Conservation (phyloP, 2,888 invertebrate genomes). For the Chironomus riparius region DNA sequence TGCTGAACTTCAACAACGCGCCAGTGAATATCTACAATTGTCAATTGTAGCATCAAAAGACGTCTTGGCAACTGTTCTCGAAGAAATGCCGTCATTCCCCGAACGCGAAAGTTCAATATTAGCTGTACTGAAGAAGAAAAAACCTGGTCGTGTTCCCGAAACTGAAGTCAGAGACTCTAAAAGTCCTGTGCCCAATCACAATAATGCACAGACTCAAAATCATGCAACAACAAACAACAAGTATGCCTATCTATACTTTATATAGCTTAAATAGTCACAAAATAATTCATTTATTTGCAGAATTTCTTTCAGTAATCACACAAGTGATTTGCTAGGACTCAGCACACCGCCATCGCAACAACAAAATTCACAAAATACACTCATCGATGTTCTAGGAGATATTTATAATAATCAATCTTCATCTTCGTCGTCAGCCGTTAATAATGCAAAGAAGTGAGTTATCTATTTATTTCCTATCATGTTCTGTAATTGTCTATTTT, state of each 20-base stretch:
- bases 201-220: slow-evolving; percentile 41
- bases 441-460: slow-evolving; percentile 74
- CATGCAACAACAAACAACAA: slow-evolving; percentile 40
- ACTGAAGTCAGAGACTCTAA: slow-evolving; percentile 75
- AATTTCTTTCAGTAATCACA: slow-evolving; percentile 28
- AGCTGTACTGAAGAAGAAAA: slow-evolving; percentile 96
- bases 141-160: slow-evolving; percentile 89
- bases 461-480: background rate
- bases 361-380: slow-evolving; percentile 60
- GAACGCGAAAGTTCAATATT: slow-evolving; percentile 96
- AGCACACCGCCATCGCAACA: slow-evolving; percentile 73
- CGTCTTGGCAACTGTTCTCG: slow-evolving; percentile 93
- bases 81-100: slow-evolving; percentile 99
- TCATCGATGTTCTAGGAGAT: slow-evolving; percentile 88
- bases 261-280: too few species aligned
- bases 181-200: slow-evolving; percentile 51
- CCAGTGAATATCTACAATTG: slow-evolving; percentile 93
- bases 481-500: slow-evolving; percentile 12
- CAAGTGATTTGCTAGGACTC: slow-evolving; percentile 69
- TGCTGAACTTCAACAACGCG: slow-evolving; percentile 95
- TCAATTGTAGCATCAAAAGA: slow-evolving; percentile 94
- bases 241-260: too few species aligned
- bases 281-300: background rate
- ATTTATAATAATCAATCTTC: slow-evolving; percentile 55
- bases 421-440: slow-evolving; percentile 45